Conservation (phyloP, 2,797 vertebrate genomes). For the Labroides dimidiatus region DNA sequence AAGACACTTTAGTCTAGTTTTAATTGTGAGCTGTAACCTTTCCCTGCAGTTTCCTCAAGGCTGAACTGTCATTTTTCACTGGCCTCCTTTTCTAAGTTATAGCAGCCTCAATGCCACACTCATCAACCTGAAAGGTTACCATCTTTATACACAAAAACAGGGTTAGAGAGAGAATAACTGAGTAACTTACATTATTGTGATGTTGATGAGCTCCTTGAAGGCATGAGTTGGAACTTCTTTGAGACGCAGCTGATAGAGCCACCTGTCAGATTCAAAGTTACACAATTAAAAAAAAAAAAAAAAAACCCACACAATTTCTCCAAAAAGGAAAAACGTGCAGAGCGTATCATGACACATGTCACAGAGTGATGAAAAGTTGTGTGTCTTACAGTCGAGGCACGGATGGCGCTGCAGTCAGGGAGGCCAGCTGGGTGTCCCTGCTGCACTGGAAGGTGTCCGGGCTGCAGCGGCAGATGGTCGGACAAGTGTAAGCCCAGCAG, state of each 20-base stretch:
- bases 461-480: conserved; percentile 79
- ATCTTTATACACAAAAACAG: background rate
- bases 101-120: background rate
- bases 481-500: conserved; percentile 73
- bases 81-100: background rate
- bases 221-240: conserved; percentile 75
- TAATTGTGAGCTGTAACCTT: no score
- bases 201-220: conserved; percentile 80
- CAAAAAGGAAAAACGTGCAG: no score
- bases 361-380: conserved; percentile 3
- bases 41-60: no score
- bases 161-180: background rate
- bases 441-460: conserved; percentile 73
- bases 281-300: no score
- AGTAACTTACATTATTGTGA: conserved; percentile 80
- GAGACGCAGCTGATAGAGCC: conserved; percentile 74
- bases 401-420: conserved; percentile 15
- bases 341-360: no score
- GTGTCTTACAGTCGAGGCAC: conserved; percentile 68
- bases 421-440: conserved; percentile 76
- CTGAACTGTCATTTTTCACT: background rate
- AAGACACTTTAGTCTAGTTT: no score
- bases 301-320: background rate
- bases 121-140: background rate
- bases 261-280: conserved; percentile 61